A percentile compares a stretch with the other conserved stretches of the same genome.
Evolutionary conservation across 1,140 invertebrate species (phyloP).

Genomic region (Leptestheria dahalacensis): DNA sequence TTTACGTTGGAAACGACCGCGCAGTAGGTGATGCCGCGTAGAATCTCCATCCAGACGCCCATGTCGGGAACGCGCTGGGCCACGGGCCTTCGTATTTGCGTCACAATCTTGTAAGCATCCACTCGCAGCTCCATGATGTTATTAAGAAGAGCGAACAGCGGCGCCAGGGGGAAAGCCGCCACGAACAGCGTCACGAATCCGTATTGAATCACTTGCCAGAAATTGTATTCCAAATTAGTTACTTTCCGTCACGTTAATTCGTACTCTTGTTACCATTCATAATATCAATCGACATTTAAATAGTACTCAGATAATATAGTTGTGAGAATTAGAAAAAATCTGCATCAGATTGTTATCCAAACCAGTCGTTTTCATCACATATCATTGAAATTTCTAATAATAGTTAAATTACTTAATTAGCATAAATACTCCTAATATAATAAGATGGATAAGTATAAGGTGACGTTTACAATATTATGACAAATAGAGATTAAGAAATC

Average conservation of each 20-base stretch:
- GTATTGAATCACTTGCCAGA: conserved; percentile 58
- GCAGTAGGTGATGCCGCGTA: conserved; percentile 49
- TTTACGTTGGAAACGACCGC: conserved; percentile 60
- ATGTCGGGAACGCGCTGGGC: conserved; percentile 58
- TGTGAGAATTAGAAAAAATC: too few relatives aligned
- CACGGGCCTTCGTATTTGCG: conserved; percentile 52
- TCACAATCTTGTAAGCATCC: conserved; percentile 66
- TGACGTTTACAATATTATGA: too few relatives aligned
- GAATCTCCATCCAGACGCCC: conserved; percentile 57
- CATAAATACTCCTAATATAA: too few relatives aligned
- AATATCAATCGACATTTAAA: too few relatives aligned
- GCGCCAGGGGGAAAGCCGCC: conserved; percentile 65
- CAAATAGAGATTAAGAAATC: not conserved
- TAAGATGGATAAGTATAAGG: too few relatives aligned
- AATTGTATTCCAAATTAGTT: not conserved
- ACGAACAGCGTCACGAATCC: conserved; percentile 77
- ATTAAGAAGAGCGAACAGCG: conserved; percentile 64
- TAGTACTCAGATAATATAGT: too few relatives aligned
- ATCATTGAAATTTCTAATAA: too few relatives aligned
- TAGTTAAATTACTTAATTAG: too few relatives aligned
- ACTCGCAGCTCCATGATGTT: conserved; percentile 68
- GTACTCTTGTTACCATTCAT: too few relatives aligned
- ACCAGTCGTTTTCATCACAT: too few relatives aligned
- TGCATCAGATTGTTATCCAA: too few relatives aligned
- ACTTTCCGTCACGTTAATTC: too few relatives aligned